A percentile compares a stretch with the other conserved stretches of the same genome.
phyloP scores from a whole-genome alignment of 2,113 vertebrate species.

The Microcebus griseorufus region DNA sequence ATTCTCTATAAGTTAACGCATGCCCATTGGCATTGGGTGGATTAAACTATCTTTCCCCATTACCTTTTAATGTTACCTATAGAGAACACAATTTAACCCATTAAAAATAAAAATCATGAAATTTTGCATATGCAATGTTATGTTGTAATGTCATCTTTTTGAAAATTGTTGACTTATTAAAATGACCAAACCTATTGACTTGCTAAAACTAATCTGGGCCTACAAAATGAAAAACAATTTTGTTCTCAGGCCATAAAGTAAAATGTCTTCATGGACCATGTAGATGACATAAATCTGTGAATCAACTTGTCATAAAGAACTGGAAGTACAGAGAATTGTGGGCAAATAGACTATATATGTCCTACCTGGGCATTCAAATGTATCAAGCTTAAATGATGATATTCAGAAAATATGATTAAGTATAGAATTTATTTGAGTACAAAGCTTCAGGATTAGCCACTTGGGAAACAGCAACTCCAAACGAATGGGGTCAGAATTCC shows the following conservation, averaged over 20 bases:
- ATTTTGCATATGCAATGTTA: neutral
- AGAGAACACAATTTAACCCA: neutral
- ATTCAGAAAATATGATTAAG: neutral
- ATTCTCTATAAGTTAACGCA: neutral
- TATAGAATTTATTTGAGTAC: neutral
- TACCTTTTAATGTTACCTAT: neutral
- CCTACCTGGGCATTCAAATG: neutral
- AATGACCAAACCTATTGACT: neutral
- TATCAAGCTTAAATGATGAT: neutral
- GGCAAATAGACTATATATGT: neutral
- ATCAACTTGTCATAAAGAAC: neutral
- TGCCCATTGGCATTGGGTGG: neutral
- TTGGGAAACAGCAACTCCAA: neutral
- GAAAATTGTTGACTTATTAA: neutral
- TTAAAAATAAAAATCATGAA: slow-evolving; percentile 37
- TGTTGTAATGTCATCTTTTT: neutral
- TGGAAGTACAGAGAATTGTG: neutral
- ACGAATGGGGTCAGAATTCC: neutral
- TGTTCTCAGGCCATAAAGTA: neutral
- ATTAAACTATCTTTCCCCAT: neutral
- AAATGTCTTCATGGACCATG: neutral
- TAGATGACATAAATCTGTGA: neutral
- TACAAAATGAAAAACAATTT: neutral
- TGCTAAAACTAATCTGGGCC: slow-evolving; percentile 27
- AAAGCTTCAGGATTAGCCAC: neutral